These are phyloP conservation scores for Himalopsyche kuldschensis DNA, from an alignment of 2,888 invertebrate genomes.

Conservation along the genomic window DNA sequence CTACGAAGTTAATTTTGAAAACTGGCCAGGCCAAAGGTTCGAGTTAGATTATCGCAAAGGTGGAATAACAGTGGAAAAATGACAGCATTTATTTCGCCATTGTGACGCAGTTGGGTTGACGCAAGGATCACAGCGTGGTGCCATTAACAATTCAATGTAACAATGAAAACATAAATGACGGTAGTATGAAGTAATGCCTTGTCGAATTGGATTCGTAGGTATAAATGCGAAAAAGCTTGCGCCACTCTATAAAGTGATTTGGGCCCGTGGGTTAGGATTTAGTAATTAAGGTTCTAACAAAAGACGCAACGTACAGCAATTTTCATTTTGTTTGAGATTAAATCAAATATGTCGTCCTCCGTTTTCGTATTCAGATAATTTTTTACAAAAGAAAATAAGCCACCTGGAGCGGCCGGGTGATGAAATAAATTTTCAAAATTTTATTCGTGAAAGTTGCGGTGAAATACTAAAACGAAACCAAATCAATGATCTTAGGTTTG, in stretches of 20 bases:
- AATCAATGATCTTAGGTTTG: too few relatives aligned
- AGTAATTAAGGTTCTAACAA: background rate
- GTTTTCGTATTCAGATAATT: background rate
- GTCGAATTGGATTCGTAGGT: constrained; percentile 32
- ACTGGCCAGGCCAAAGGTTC: background rate
- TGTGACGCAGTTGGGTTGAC: constrained; percentile 35
- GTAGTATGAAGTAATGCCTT: constrained; percentile 41
- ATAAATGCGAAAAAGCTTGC: constrained; percentile 13
- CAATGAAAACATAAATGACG: constrained; percentile 38
- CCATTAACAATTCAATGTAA: constrained; percentile 41
- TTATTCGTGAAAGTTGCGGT: too few relatives aligned
- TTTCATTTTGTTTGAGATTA: background rate
- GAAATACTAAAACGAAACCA: too few relatives aligned
- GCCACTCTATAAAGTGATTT: background rate
- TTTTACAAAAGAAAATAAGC: background rate
- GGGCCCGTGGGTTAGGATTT: background rate
- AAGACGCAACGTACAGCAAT: background rate
- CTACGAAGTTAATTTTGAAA: background rate
- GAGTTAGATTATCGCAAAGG: constrained; percentile 13
- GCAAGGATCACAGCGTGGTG: constrained; percentile 33
- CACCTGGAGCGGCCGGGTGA: background rate
- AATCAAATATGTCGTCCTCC: background rate
- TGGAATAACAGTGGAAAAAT: constrained; percentile 24
- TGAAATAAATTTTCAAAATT: background rate
- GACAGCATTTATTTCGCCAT: constrained; percentile 36